Percentiles rank a stretch among this genome's conserved stretches.
Conservation (phyloP, 1,140 invertebrate species). For the Bradysia coprophila region DNA sequence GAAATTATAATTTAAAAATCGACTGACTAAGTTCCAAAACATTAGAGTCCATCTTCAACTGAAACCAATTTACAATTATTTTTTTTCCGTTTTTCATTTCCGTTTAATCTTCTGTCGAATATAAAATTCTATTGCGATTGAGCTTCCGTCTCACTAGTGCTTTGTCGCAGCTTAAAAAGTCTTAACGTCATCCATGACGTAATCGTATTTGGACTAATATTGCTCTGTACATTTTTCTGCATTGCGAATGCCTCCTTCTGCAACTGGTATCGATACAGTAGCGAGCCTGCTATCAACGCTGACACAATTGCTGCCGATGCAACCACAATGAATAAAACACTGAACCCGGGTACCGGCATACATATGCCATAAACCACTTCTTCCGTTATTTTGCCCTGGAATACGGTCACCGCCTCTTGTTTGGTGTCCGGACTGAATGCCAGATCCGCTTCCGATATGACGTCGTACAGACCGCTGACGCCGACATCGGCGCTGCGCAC, state of each 20-base stretch:
- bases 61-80: too few species aligned
- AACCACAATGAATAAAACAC: conserved; percentile 68
- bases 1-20: too few species aligned
- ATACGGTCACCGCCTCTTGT: conserved; percentile 64
- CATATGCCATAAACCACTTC: conserved; percentile 85
- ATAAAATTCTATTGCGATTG: neutral
- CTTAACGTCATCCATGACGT: conserved; percentile 54
- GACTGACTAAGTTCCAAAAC: too few species aligned
- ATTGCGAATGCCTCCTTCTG: conserved; percentile 39
- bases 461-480: conserved; percentile 70
- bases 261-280: conserved; percentile 53
- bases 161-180: conserved; percentile 29
- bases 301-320: conserved; percentile 68
- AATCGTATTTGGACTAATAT: conserved; percentile 34
- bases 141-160: neutral
- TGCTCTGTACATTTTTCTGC: conserved; percentile 26
- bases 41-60: too few species aligned
- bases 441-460: conserved; percentile 81
- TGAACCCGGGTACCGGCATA: conserved; percentile 72
- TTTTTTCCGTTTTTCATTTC: too few species aligned
- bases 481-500: conserved; percentile 65
- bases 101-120: too few species aligned
- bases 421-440: conserved; percentile 71
- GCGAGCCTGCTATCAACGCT: conserved; percentile 53
- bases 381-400: conserved; percentile 68